Base-by-base conservation (phyloP, 2,113 vertebrate genomes). In the Phaethon lepturus region DNA sequence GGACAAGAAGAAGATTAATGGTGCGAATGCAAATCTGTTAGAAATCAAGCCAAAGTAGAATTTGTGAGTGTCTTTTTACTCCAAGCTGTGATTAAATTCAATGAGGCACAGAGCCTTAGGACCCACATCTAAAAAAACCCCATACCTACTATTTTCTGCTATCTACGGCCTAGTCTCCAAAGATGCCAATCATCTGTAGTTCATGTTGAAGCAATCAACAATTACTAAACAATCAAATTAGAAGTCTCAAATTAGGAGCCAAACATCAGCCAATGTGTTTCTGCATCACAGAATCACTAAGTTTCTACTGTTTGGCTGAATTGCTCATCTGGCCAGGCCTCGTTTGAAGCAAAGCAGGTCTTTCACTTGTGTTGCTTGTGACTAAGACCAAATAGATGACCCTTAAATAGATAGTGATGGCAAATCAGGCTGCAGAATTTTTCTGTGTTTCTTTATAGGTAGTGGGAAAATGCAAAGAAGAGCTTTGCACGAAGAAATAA, bases 71-170 rank as follows among this genome's bases (percentile, higher is more conserved):
- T 17, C 35, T 66, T 81, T 83, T 92, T 71, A 64, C 38, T 79
- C 42, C 59, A 88, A 77, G 75, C 55, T 67, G 18, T 80, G 85
- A 93, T 90, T 93, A 96, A 92, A 93, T 66, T 86, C 88, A 94
- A 58, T 25, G 88, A 88, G 75, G 59, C 1, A 0, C 72, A 71
- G 90, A 86, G 59, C 42, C 58, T 79, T 49, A 73, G 53, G 62
- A 90, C 17, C 58, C 87, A 90, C 60, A 78, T 81, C 45, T 91
- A 88, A 84, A 90, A 93, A 72, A 71, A 58, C 0, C 22, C 31
- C 82, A n/a, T 50, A 89, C 47, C 47, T 86, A 20, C 75, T 83
- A 58, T 60, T 83, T 96, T 77, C 55, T 71, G 75, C 3, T 5
- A 52, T 44, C 75, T 90, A 35, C 72, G 33, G 74, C 35, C 31